phyloP scores from a whole-genome alignment of 2,113 vertebrate species.

The Paraplagusia blochii region DNA sequence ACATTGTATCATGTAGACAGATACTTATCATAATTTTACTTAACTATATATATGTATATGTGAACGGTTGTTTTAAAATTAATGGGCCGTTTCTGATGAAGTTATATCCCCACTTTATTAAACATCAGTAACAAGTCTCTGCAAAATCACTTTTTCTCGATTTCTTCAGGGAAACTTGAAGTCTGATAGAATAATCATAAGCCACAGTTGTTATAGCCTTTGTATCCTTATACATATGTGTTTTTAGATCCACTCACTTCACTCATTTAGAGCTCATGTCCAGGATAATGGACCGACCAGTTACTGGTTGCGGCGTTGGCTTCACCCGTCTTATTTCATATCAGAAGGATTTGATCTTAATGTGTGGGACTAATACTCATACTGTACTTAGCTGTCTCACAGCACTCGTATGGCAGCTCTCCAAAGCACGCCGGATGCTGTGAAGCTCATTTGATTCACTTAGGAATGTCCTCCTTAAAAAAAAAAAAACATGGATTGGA shows the following conservation, averaged over 20 bases:
- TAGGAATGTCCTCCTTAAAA: conserved; percentile 60
- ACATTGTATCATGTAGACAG: conserved; percentile 8
- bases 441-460: conserved; percentile 53
- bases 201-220: conserved; percentile 35
- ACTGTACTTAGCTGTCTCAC: conserved; percentile 17
- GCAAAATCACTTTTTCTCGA: conserved; percentile 18
- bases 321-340: conserved; percentile 21
- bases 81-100: conserved; percentile 38
- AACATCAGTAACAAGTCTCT: conserved; percentile 19
- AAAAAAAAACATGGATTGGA: conserved; percentile 52
- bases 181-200: conserved; percentile 36
- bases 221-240: conserved; percentile 20
- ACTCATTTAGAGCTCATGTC: conserved; percentile 36
- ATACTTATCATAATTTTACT: conserved; percentile 27
- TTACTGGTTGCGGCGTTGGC: conserved; percentile 1
- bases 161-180: conserved; percentile 20
- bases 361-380: conserved; percentile 25
- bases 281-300: conserved; percentile 29
- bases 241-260: conserved; percentile 21
- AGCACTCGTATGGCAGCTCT: conserved; percentile 48
- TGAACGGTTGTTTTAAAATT: conserved; percentile 15
- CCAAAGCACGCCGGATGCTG: conserved; percentile 56
- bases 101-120: neutral
- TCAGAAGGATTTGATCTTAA: conserved; percentile 41
- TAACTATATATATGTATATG: conserved; percentile 18